Percentiles rank a stretch among this genome's conserved stretches.
These are phyloP conservation scores for Drosophila meridionalis DNA, from an alignment of 2,888 invertebrate genomes.

Conservation along the genomic window DNA sequence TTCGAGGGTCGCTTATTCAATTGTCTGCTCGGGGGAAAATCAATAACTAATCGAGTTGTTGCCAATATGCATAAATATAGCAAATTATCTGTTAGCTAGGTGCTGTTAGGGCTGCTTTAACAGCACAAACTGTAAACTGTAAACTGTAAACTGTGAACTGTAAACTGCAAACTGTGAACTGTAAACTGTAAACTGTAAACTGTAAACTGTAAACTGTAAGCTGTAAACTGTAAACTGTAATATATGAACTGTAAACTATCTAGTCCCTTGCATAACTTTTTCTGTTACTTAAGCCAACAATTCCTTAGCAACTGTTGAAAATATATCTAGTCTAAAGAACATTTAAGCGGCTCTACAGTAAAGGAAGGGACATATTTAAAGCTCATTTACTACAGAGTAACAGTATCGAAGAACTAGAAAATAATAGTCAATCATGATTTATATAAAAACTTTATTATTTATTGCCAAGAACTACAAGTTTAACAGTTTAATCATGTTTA, in stretches of 20 bases:
- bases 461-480: not conserved
- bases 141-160: not conserved
- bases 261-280: not conserved
- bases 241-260: not conserved
- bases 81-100: not conserved
- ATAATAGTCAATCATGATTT: not conserved
- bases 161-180: not conserved
- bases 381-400: not conserved
- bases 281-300: not conserved
- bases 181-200: not conserved
- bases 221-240: not conserved
- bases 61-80: not conserved
- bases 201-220: not conserved
- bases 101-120: not conserved
- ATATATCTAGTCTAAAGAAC: not conserved
- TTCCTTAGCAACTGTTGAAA: not conserved
- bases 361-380: not conserved
- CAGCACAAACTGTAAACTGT: not conserved
- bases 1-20: slow-evolving; percentile 26
- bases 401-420: not conserved
- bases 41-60: not conserved
- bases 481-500: not conserved
- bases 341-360: not conserved
- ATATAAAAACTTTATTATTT: not conserved
- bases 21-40: not conserved